phyloP scores from a whole-genome alignment of 2,888 invertebrate genomes.

The Macrosiphum euphorbiae region DNA sequence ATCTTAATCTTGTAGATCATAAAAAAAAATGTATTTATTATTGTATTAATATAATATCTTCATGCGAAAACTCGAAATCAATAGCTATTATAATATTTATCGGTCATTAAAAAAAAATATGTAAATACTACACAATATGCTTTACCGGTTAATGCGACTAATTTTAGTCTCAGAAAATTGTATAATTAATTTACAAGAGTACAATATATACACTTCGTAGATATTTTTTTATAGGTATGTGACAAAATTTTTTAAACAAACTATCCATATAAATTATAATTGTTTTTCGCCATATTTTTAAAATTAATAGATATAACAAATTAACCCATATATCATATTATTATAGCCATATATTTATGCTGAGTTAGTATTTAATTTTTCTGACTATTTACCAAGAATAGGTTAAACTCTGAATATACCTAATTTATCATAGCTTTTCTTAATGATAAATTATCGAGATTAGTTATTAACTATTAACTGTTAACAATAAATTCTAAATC shows the following conservation, averaged over 20 bases:
- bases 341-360: background rate
- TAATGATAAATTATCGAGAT: background rate
- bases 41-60: background rate
- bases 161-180: background rate
- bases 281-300: background rate
- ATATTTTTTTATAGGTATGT: background rate
- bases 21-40: background rate
- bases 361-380: background rate
- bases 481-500: background rate
- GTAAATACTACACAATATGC: background rate
- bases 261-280: conserved; percentile 8
- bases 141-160: background rate
- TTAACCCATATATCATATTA: background rate
- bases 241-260: conserved; percentile 1
- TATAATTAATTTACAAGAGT: background rate
- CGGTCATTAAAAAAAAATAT: background rate
- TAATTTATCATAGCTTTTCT: background rate
- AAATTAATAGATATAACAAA: background rate
- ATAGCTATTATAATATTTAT: background rate
- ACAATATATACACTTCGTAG: background rate
- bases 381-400: background rate
- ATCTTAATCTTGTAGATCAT: background rate
- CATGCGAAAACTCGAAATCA: background rate
- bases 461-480: background rate
- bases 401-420: background rate